Evolutionary conservation across 2,888 invertebrate genomes (phyloP).

Genomic region (Asteroscopus sphinx): DNA sequence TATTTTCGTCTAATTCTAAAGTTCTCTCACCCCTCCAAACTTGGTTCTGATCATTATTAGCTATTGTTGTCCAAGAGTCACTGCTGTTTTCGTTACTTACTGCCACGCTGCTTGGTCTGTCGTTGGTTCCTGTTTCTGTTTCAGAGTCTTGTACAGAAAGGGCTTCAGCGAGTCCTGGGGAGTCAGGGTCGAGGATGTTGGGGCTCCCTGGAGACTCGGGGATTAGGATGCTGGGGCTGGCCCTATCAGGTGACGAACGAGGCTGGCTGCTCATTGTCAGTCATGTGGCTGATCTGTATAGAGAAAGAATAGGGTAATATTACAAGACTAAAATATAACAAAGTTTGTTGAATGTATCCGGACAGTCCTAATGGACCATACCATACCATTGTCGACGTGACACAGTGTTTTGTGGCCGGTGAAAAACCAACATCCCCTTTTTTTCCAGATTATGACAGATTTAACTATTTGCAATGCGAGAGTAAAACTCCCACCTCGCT

Average conservation of each 20-base stretch:
- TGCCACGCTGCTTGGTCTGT: not conserved
- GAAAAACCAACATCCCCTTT: too few relatives aligned
- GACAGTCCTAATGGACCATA: too few relatives aligned
- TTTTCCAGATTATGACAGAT: too few relatives aligned
- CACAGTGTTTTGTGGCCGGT: too few relatives aligned
- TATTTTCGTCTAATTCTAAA: conserved; percentile 9
- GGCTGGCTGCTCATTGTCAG: conserved; percentile 43
- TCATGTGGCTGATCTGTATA: conserved; percentile 36
- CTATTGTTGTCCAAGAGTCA: conserved; percentile 12
- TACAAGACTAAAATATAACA: too few relatives aligned
- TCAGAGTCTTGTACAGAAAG: conserved; percentile 8
- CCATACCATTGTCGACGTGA: too few relatives aligned
- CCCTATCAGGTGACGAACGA: conserved; percentile 35
- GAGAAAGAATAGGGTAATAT: not conserved
- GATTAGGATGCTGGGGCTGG: conserved; percentile 55
- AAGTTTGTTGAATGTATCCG: too few relatives aligned
- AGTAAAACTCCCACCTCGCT: too few relatives aligned
- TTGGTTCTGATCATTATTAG: conserved; percentile 4
- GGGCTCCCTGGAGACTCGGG: conserved; percentile 61
- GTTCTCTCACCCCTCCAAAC: not conserved
- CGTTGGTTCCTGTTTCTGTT: conserved; percentile 3
- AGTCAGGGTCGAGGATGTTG: conserved; percentile 41
- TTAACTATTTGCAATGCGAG: too few relatives aligned
- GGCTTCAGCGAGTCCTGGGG: not conserved
- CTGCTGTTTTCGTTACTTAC: conserved; percentile 20